Percentiles rank a stretch among this genome's conserved stretches.
Conservation (phyloP, 1,140 invertebrate species). For the Harlomillsia oculata region DNA sequence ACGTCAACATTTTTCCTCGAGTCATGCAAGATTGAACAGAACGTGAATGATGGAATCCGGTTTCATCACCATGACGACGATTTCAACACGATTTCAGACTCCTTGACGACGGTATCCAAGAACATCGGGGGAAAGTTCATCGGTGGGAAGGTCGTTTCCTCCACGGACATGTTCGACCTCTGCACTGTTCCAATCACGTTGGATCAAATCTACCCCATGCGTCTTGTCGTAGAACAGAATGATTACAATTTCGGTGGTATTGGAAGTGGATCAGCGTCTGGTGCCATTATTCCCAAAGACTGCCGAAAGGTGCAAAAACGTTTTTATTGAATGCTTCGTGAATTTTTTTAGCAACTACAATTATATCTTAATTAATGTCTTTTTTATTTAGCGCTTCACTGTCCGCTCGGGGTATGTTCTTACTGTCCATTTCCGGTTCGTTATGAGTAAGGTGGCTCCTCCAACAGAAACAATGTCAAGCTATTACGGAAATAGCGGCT, state of each 20-base stretch:
- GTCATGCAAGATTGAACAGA: conserved; percentile 61
- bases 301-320: conserved; percentile 53
- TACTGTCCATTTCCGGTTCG: conserved; percentile 70
- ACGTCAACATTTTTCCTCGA: conserved; percentile 62
- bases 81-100: no score
- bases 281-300: conserved; percentile 52
- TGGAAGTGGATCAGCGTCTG: no score
- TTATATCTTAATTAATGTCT: conserved; percentile 11
- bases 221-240: conserved; percentile 64
- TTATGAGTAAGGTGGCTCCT: conserved; percentile 61
- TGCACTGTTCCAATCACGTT: conserved; percentile 70
- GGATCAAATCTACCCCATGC: conserved; percentile 71
- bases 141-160: no score
- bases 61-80: conserved; percentile 63
- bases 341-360: conserved; percentile 9
- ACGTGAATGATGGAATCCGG: conserved; percentile 74
- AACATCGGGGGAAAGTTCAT: no score
- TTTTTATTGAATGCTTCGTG: conserved; percentile 19
- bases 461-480: conserved; percentile 50
- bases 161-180: conserved; percentile 63
- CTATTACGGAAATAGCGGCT: no score
- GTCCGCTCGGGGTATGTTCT: conserved; percentile 64
- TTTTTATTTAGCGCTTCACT: conserved; percentile 51
- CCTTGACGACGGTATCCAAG: no score
- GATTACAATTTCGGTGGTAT: no score